Base-by-base conservation (phyloP, 2,888 invertebrate genomes). In the Acanthopleura granulata region DNA sequence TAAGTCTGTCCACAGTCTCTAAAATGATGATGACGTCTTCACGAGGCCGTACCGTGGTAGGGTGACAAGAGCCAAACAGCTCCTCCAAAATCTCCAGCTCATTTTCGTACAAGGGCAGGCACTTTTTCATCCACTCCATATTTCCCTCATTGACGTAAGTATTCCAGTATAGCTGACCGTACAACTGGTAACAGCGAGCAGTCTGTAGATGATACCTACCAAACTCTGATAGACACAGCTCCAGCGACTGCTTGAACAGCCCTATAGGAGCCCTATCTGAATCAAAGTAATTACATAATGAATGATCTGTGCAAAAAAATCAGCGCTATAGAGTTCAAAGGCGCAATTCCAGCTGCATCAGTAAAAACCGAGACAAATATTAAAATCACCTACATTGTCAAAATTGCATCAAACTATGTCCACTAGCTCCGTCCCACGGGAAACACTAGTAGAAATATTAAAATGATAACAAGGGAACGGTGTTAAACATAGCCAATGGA, bases 151-250 rank as follows among this genome's bases (percentile, higher is more conserved):
- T 40, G 73, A 75, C 75, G 74, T 74, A 76, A n/a, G 62, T 76
- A 62, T 82, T 82, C 84, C 84, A 84, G 72, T 78, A 82, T 74
- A 84, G 76, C 77, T 84, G 84, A 16, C 82, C 84, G 62, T 77
- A 81, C 50, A 84, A 79, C 79, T 83, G 82, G 40, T 75, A 78
- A 62, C 81, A 80, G 12, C 84, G 74, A 25, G 82, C 84, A 16
- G 81, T 82, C 72, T 80, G 76, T 49, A 81, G 75, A 69, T 82
- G 82, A n/a, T 75, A 75, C 30, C 74, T 76, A 9, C 84, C 84
- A 75, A 79, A 84, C 51, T 80, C 77, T 22, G 78, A 74, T 49
- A 77, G 30, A 73, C 82, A 82, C 57, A 83, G 79, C 18, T 79
- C 76, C 74, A 81, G 75, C 0, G 84, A 80, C 72, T 78, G 76